Conservation (phyloP, 2,113 vertebrate genomes). For the Elephas maximus region DNA sequence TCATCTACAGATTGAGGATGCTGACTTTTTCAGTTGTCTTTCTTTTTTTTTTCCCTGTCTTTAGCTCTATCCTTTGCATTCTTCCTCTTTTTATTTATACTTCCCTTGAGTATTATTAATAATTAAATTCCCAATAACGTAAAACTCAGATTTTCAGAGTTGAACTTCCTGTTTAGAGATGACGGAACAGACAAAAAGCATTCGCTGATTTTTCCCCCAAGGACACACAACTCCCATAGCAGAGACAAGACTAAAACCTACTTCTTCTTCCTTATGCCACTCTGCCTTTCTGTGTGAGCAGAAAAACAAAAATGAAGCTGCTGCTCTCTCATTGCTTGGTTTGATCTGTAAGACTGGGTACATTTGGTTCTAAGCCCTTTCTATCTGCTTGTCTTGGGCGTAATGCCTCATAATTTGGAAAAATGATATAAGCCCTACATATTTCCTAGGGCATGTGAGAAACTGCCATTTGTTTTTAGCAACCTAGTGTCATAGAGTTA, state of each 20-base stretch:
- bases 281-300: not conserved
- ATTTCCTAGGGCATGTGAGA: constrained; percentile 56
- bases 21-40: constrained; percentile 40
- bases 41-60: constrained; percentile 6
- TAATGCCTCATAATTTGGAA: constrained; percentile 54
- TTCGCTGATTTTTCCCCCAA: not conserved
- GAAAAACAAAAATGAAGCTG: not conserved
- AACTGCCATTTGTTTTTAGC: constrained; percentile 60
- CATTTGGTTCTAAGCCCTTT: not conserved
- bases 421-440: not conserved
- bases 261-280: not conserved
- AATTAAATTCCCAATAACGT: constrained; percentile 24
- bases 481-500: constrained; percentile 31
- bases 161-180: not conserved
- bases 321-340: not conserved
- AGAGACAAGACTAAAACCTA: not conserved
- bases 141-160: not conserved
- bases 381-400: not conserved
- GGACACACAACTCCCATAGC: not conserved
- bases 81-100: not conserved
- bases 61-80: not conserved
- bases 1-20: not conserved
- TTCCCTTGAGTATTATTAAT: not conserved
- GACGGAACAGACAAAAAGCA: not conserved
- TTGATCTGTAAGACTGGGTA: not conserved